Conservation (phyloP, 2,797 vertebrate genomes). For the Hozukius guyotensis region DNA sequence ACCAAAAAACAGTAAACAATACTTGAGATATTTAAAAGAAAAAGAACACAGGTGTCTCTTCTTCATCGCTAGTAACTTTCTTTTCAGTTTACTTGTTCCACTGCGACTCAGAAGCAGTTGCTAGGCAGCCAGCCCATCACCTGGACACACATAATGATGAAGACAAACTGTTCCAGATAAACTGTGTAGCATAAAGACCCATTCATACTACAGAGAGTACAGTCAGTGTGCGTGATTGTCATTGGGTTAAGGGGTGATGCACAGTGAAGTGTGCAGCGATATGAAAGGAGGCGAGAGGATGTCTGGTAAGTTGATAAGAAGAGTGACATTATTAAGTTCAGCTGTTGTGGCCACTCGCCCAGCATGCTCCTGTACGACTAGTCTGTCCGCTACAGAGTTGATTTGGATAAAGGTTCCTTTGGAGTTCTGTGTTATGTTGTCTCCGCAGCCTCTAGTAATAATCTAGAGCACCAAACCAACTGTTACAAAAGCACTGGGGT, state of each 20-base stretch:
- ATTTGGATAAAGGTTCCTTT: conserved; percentile 36
- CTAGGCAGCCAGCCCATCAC: conserved; percentile 28
- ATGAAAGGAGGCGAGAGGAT: conserved; percentile 10
- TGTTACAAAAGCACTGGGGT: conserved; percentile 59
- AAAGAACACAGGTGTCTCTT: background rate
- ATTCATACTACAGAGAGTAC: conserved; percentile 47
- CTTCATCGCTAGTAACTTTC: conserved; percentile 5
- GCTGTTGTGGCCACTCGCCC: conserved; percentile 2
- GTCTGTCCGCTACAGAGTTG: conserved; percentile 12
- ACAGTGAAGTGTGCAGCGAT: conserved; percentile 40
- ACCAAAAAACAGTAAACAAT: conserved; percentile 50
- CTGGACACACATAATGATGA: conserved; percentile 12
- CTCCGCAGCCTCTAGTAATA: conserved; percentile 16
- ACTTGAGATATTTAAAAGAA: conserved; percentile 20
- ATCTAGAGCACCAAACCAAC: conserved; percentile 41
- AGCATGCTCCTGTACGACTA: conserved; percentile 1
- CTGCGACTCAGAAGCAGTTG: conserved; percentile 20
- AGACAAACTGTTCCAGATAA: conserved; percentile 29
- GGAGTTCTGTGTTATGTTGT: conserved; percentile 19
- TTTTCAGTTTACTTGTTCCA: conserved; percentile 22
- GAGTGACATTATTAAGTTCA: conserved; percentile 19
- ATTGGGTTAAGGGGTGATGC: conserved; percentile 47
- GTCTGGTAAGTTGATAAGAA: conserved; percentile 10
- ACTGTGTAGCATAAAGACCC: conserved; percentile 40
- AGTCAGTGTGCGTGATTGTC: conserved; percentile 74